Base-by-base conservation (phyloP, 2,113 vertebrate species). In the Sphaerodactylus townsendi region DNA sequence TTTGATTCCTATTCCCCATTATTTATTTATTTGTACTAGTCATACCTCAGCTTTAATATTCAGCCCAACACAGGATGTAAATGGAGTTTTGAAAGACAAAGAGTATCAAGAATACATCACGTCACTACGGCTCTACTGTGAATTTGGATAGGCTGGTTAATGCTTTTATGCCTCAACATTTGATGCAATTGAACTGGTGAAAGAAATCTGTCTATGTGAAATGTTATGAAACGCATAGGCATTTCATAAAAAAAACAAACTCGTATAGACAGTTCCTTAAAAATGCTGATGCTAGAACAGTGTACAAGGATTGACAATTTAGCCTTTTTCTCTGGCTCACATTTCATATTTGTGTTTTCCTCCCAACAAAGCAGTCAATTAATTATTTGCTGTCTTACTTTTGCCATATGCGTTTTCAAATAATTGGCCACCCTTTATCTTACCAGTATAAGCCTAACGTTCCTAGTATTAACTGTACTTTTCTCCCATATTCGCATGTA, bases 81-180 rank as follows among this genome's bases (percentile, higher is more conserved):
- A 71, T 35, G 21, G 19, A 71, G 8, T 72, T 23, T 74, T 33
- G 8, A 79, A 65, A 33, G n/a, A 79, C 5, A 39, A 65, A 30
- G 2, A 77, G 59, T 19, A 59, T 30, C 21, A 73, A 73, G 4
- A 39, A 46, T 10, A n/a, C 19, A 23, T 78, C 15, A 72, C 28
- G 25, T 46, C 11, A 79, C 21, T 10, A 30, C 2, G 82, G 75
- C 48, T 48, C 44, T 35, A 39, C 39, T 84, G 80, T 0, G 72
- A 59, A 84, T 79, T 19, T 33, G 35, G 53, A 66, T 59, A 56
- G 33, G 17, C 23, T 74, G 6, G 8, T 81, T n/a, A 69, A 81
- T 72, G 82, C 74, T 39, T 77, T 62, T 86, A 70, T 74, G 79
- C 50, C 35, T 70, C 11, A 69, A 79, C 87, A 89, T 65, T 53